Evolutionary conservation across 2,113 vertebrate genomes (phyloP), one percentile per base, ranked within the genome.

Genomic region (Ornithorhynchus anatinus): DNA sequence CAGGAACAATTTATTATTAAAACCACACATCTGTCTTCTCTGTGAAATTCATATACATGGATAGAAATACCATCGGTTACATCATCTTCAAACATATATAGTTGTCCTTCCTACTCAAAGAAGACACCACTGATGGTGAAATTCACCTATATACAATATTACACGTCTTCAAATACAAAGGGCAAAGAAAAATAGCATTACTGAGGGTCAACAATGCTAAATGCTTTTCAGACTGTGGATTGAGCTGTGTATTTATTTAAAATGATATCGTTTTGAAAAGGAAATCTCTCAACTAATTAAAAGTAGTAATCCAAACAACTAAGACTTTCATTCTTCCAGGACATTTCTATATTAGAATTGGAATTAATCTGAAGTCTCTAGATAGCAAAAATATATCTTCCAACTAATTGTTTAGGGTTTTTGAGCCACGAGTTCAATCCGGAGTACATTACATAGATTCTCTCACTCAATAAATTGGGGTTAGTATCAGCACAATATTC

Each of bases 381-480:
- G 37, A 77, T 60, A 62, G 59, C 31, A 52, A 80, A 69, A 66
- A 36, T 44, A 59, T 72, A n/a, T n/a, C n/a, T 69, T 72, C 56
- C 47, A 69, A 74, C 59, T 71, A 81, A 71, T 38, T 74, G 39
- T 51, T 35, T 75, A 53, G 48, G 59, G 51, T 72, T 71, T 3
- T 10, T 65, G 59, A 16, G 54, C 53, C 43, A 40, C 53, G 60
- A 45, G 40, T 67, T 56, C 56, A 42, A 48, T 77, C 63, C 75
- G 35, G 56, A 66, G 74, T 61, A 57, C 54, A 47, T 72, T 73
- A 61, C 70, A 78, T 72, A 72, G 77, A 64, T 54, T 38, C 60
- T 50, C 58, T 72, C 82, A 84, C 79, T 80, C 77, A 73, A 80
- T 84, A 84, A 80, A 82, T 83, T 79, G 59, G 15, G n/a, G 77